Percentiles rank a stretch among this genome's conserved stretches.
These are phyloP conservation scores for Hydrozoanthus tunicans DNA, from an alignment of 64 coral and sea anemone genomes.

Conservation along the genomic window DNA sequence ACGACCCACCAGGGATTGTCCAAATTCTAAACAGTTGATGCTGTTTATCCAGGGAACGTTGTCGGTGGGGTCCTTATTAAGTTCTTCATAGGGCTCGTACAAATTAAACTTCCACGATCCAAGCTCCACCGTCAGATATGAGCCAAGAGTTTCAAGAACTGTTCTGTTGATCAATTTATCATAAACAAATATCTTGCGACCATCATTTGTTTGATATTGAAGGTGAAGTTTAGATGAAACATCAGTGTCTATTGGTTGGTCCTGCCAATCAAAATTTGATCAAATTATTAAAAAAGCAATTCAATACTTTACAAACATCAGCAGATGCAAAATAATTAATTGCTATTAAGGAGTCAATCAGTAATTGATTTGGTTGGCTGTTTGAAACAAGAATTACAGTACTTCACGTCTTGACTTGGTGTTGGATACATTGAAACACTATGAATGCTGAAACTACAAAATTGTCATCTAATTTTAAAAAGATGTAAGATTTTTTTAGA, in stretches of 20 bases:
- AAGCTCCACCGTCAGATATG: slow-evolving; percentile 63
- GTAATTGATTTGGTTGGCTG: too few species aligned
- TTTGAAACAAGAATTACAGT: too few species aligned
- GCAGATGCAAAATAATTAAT: too few species aligned
- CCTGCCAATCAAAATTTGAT: slow-evolving; percentile 24
- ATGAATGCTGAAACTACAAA: too few species aligned
- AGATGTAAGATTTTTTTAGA: too few species aligned
- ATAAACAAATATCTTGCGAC: slow-evolving; percentile 71
- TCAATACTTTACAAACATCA: too few species aligned
- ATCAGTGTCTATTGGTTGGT: slow-evolving; percentile 53
- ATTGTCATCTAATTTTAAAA: too few species aligned
- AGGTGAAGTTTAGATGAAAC: slow-evolving; percentile 61
- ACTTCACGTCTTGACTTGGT: too few species aligned
- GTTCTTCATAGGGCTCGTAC: slow-evolving; percentile 83
- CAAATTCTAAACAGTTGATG: slow-evolving; percentile 78
- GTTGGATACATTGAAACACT: too few species aligned
- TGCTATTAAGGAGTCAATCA: too few species aligned
- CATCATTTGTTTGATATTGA: slow-evolving; percentile 72
- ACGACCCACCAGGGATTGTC: slow-evolving; percentile 45
- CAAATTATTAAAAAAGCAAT: too few species aligned
- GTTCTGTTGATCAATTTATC: slow-evolving; percentile 64
- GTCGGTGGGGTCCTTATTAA: slow-evolving; percentile 69
- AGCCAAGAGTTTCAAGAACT: slow-evolving; percentile 34
- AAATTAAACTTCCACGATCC: slow-evolving; percentile 83
- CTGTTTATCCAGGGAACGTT: slow-evolving; percentile 88